Evolutionary conservation across 2,113 vertebrate species (phyloP), one percentile per base, ranked within the genome.

Genomic region (Xiphophorus hellerii): DNA sequence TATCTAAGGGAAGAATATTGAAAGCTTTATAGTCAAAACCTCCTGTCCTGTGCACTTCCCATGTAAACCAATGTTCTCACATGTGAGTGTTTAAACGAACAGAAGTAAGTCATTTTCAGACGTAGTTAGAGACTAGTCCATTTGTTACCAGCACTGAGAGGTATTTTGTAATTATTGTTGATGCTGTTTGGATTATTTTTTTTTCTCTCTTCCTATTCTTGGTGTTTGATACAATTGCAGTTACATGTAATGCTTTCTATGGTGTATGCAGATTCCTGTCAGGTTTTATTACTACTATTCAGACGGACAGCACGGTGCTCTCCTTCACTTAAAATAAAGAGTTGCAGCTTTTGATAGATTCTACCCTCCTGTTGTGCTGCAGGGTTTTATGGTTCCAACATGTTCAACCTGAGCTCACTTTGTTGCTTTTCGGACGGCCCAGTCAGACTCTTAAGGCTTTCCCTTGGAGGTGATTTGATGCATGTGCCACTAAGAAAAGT

Each of bases 101-200:
- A 85, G 64, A 76, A 73, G 71, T 42, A 66, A 73, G 63, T 88
- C 44, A 58, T 87, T 86, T 80, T 87, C 84, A 84, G 72, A 62
- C 39, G 33, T 73, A 63, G 80, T 81, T 89, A 88, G 85, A 90
- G 78, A 84, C 67, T 28, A 87, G 84, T 90, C 82, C 30, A 51
- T 90, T 90, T 90, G 83, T 94, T 91, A 92, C 90, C 92, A 92
- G 92, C 93, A 94, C 93, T 94, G 92, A 93, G 71, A 73, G 77
- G 78, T 91, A 78, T 91, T 93, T 91, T 93, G 84, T 93, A 90
- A 90, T 88, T 87, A 87, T 82, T 88, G 87, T 92, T 73, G 74
- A 87, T 84, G 90, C 73, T 76, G 76, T 89, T 91, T 91, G 91
- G 77, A 82, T 94, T 92, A 90, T 92, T 51, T 7, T 54, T 54